Evolutionary conservation across 2,888 invertebrate species (phyloP).

Genomic region (Lordiphosa fenestrarum): DNA sequence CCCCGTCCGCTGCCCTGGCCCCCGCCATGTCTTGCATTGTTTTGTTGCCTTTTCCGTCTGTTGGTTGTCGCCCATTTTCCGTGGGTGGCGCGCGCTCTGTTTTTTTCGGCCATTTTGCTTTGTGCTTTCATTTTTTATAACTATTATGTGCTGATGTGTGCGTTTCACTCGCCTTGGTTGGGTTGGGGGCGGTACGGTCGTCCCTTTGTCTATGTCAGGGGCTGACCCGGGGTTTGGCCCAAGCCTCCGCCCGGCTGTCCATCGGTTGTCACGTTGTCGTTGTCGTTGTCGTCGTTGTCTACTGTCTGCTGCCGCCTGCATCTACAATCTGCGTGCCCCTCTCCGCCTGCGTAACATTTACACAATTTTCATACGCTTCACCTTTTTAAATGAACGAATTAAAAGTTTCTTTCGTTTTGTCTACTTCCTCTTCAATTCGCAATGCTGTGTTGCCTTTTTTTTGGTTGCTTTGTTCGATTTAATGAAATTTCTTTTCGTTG

Average conservation of each 20-base stretch:
- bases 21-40: constrained; percentile 26
- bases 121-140: constrained; percentile 49
- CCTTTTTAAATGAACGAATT: constrained; percentile 70
- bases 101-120: constrained; percentile 25
- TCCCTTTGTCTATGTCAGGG: constrained; percentile 9
- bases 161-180: constrained; percentile 32
- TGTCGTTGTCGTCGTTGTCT: constrained; percentile 21
- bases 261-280: constrained; percentile 36
- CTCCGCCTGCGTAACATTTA: constrained; percentile 47
- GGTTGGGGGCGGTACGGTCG: too few species aligned
- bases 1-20: neutral
- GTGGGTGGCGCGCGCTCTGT: constrained; percentile 2
- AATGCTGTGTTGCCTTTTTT: constrained; percentile 3
- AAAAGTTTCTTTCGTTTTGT: constrained; percentile 56
- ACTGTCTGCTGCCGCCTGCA: neutral
- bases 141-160: constrained; percentile 70
- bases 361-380: constrained; percentile 69
- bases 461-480: constrained; percentile 48
- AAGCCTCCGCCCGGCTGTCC: constrained; percentile 22
- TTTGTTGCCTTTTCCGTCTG: constrained; percentile 18
- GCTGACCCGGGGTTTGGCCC: neutral
- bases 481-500: constrained; percentile 51
- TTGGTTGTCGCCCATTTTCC: constrained; percentile 14
- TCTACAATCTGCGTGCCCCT: constrained; percentile 7
- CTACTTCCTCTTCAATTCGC: constrained; percentile 14